Conservation (phyloP, 2,113 vertebrate species). For the Potamarius usumacintae region DNA sequence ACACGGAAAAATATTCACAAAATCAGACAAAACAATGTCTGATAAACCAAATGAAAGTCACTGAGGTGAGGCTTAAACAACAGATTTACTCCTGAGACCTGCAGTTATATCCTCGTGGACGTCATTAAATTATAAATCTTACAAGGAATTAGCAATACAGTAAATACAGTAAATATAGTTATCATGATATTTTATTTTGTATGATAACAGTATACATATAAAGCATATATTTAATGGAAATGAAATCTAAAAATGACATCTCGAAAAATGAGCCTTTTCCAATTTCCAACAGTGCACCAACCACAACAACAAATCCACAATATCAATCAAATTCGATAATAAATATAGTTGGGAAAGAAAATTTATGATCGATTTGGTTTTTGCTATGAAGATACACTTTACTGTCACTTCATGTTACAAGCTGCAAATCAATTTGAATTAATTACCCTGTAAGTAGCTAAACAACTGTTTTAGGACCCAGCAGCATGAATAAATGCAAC, state of each 20-base stretch:
- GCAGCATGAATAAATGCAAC: background rate
- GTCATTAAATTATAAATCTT: background rate
- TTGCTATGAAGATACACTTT: no score
- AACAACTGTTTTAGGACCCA: background rate
- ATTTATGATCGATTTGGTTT: background rate
- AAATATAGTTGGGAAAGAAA: background rate
- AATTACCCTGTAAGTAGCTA: background rate
- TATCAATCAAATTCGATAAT: background rate
- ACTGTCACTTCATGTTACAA: background rate
- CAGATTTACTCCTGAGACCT: no score
- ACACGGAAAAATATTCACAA: constrained; percentile 17
- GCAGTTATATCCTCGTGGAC: background rate
- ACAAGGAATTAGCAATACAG: background rate
- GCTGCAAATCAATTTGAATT: background rate
- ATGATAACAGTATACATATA: background rate
- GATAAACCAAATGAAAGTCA: no score
- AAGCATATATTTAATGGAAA: background rate
- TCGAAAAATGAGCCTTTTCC: no score
- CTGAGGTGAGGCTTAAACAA: background rate
- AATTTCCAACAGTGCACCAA: background rate
- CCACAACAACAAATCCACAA: background rate
- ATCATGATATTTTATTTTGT: background rate
- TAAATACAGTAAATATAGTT: background rate
- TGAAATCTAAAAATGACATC: background rate
- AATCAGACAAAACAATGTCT: background rate